Percentiles rank a stretch among this genome's conserved stretches.
Evolutionary conservation across 2,113 vertebrate species (phyloP).

Genomic region (Myotis davidii): DNA sequence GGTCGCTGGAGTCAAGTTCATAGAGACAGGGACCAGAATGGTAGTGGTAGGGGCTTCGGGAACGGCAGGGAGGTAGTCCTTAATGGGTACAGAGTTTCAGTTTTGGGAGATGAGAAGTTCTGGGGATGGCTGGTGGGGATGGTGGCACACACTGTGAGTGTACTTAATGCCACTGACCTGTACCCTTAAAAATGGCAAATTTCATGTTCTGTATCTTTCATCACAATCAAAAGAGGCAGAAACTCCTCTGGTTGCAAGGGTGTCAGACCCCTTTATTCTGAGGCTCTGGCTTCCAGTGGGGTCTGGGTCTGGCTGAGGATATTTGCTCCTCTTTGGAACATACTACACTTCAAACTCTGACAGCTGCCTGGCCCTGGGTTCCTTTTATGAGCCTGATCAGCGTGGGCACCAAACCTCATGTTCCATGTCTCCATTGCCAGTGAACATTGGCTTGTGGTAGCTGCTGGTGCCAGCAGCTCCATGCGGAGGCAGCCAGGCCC

Average conservation of each 20-base stretch:
- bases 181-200: not conserved
- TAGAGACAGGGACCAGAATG: not conserved
- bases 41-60: not conserved
- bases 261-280: not conserved
- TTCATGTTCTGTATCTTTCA: not conserved
- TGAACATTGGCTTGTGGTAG: not conserved
- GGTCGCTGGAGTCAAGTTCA: not conserved
- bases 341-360: not conserved
- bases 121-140: not conserved
- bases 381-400: not conserved
- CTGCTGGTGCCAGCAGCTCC: not conserved
- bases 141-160: not conserved
- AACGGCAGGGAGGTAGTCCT: not conserved
- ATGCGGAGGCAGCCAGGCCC: not conserved
- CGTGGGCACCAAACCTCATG: fast-evolving
- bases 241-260: not conserved
- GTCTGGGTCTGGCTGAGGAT: not conserved
- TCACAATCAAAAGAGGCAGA: no score
- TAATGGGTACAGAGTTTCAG: not conserved
- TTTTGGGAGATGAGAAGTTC: not conserved
- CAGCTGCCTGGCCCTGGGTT: not conserved
- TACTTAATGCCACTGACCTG: not conserved
- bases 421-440: not conserved
- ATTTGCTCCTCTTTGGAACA: not conserved
- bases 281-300: fast-evolving